phyloP scores from a whole-genome alignment of 2,888 invertebrate genomes.

The Hirtodrosophila cameraria region DNA sequence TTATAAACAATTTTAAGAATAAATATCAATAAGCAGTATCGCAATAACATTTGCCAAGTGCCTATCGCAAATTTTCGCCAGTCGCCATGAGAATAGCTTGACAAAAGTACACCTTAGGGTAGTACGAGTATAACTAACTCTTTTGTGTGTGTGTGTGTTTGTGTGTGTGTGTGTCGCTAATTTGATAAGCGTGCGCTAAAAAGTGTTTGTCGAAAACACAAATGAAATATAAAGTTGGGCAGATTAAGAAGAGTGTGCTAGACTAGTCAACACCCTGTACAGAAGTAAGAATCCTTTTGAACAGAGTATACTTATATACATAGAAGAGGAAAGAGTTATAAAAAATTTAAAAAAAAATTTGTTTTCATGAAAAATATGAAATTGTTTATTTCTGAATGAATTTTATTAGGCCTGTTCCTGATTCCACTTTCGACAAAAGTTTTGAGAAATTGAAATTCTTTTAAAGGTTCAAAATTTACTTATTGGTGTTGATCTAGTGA shows the following conservation, averaged over 20 bases:
- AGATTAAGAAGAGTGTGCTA: too few species aligned
- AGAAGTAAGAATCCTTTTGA: slow-evolving; percentile 3
- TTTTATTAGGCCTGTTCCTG: too few species aligned
- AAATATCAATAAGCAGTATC: background rate
- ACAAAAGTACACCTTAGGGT: background rate
- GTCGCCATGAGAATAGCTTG: slow-evolving; percentile 2
- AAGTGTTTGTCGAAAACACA: background rate
- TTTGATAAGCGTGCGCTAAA: slow-evolving; percentile 46
- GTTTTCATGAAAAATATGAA: too few species aligned
- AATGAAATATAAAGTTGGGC: background rate
- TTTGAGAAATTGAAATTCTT: too few species aligned
- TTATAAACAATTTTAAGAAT: slow-evolving; percentile 44
- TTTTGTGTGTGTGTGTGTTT: background rate
- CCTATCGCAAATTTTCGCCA: slow-evolving; percentile 45
- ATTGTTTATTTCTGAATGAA: too few species aligned
- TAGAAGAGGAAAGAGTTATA: too few species aligned
- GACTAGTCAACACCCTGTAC: slow-evolving; percentile 2
- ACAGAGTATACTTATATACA: too few species aligned
- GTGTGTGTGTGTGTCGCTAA: slow-evolving; percentile 26
- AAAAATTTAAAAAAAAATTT: too few species aligned
- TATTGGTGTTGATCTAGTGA: too few species aligned
- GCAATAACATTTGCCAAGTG: slow-evolving; percentile 45
- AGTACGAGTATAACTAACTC: background rate
- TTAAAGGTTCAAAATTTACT: too few species aligned
- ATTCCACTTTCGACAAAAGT: too few species aligned